Percentiles rank a stretch among this genome's conserved stretches.
These are phyloP conservation scores for Mormyrops boulengeri DNA, from an alignment of 2,797 vertebrate species.

Conservation along the genomic window DNA sequence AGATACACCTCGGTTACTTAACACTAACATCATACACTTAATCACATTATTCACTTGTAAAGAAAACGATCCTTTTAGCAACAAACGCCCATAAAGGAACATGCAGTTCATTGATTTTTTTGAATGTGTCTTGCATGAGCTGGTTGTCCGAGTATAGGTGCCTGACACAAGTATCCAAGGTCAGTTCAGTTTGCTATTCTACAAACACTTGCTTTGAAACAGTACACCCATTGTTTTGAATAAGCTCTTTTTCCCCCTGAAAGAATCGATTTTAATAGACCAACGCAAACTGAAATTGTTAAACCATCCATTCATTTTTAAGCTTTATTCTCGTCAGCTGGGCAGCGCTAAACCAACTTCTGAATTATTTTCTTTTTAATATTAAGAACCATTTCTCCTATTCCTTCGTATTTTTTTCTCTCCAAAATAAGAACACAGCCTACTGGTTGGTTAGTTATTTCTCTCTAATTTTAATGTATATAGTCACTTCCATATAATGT, in stretches of 20 bases:
- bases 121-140: background rate
- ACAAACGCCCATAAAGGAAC: background rate
- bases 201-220: background rate
- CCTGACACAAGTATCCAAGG: background rate
- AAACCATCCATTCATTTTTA: background rate
- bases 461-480: background rate
- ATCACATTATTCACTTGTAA: background rate
- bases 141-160: background rate
- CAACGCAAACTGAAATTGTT: background rate
- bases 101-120: background rate
- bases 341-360: background rate
- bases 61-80: background rate
- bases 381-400: background rate
- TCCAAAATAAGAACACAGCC: background rate
- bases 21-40: background rate
- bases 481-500: background rate
- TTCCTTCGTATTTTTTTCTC: background rate
- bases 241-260: background rate
- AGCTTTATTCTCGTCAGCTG: background rate
- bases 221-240: background rate
- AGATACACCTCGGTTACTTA: background rate
- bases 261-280: background rate
- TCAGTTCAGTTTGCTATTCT: background rate
- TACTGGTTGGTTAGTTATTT: background rate
- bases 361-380: background rate